Conservation (phyloP, 2,113 vertebrate species). For the Hippocampus barbouri region DNA sequence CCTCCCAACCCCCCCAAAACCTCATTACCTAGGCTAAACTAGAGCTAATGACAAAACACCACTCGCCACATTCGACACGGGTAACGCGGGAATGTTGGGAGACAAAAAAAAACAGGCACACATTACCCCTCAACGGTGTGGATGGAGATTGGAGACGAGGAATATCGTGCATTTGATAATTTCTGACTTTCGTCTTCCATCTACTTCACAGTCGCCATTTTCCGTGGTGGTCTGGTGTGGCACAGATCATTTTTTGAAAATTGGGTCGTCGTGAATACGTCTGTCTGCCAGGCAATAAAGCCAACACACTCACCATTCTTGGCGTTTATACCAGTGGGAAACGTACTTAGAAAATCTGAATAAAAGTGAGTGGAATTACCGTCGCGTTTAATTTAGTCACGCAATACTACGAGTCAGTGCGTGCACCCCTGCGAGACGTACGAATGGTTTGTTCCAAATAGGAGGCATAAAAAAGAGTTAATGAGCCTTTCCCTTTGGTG, state of each 20-base stretch:
- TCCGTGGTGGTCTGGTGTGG: slow-evolving; percentile 77
- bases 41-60: slow-evolving; percentile 30
- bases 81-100: slow-evolving; percentile 18
- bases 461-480: slow-evolving; percentile 74
- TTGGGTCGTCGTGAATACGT: slow-evolving; percentile 32
- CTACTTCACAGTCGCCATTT: slow-evolving; percentile 83
- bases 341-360: background rate
- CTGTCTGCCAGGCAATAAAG: background rate
- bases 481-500: slow-evolving; percentile 63
- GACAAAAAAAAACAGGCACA: slow-evolving; percentile 29
- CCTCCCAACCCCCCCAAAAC: slow-evolving; percentile 39
- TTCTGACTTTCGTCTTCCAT: slow-evolving; percentile 80
- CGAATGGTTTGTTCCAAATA: slow-evolving; percentile 70
- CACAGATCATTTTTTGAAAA: slow-evolving; percentile 58
- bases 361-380: background rate
- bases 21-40: slow-evolving; percentile 60
- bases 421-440: slow-evolving; percentile 42
- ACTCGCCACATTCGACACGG: slow-evolving; percentile 13
- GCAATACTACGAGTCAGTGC: slow-evolving; percentile 29
- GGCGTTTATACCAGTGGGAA: background rate
- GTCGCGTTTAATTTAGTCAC: slow-evolving; percentile 4
- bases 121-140: slow-evolving; percentile 65
- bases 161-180: slow-evolving; percentile 73
- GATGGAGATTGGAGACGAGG: slow-evolving; percentile 54
- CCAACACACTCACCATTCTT: background rate